Percentiles rank a stretch among this genome's conserved stretches.
Evolutionary conservation across 2,797 vertebrate species (phyloP).

Genomic region (Esox masquinongy): DNA sequence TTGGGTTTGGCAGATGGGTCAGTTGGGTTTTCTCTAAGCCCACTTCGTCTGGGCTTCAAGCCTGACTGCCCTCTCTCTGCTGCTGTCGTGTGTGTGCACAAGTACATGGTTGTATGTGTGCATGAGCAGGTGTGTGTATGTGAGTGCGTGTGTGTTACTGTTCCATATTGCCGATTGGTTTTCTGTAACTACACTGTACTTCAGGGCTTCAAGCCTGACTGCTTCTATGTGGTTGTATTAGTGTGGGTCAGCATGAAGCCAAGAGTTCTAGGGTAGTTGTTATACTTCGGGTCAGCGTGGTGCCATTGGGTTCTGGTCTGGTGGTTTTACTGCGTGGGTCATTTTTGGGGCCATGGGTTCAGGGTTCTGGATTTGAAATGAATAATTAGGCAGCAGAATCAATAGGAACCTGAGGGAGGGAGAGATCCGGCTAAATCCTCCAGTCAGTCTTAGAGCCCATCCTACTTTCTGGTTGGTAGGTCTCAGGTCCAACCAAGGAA

Average conservation of each 20-base stretch:
- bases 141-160: neutral
- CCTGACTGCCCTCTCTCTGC: neutral
- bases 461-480: too few relatives aligned
- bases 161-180: neutral
- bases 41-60: too few relatives aligned
- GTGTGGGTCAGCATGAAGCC: conserved; percentile 1
- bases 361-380: neutral
- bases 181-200: neutral
- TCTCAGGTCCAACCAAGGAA: too few relatives aligned
- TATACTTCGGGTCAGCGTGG: too few relatives aligned
- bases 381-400: neutral
- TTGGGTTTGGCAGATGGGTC: too few relatives aligned
- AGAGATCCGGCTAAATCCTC: neutral
- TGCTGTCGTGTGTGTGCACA: neutral
- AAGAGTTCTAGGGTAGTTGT: too few relatives aligned
- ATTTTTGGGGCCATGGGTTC: neutral
- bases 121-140: neutral
- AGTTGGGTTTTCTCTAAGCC: too few relatives aligned
- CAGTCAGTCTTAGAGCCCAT: too few relatives aligned
- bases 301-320: too few relatives aligned
- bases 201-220: neutral
- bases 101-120: neutral
- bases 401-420: neutral
- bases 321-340: neutral
- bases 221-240: neutral